Base-by-base conservation (phyloP, 1,140 invertebrate species). In the Hermatobates lingyangjiaoensis region DNA sequence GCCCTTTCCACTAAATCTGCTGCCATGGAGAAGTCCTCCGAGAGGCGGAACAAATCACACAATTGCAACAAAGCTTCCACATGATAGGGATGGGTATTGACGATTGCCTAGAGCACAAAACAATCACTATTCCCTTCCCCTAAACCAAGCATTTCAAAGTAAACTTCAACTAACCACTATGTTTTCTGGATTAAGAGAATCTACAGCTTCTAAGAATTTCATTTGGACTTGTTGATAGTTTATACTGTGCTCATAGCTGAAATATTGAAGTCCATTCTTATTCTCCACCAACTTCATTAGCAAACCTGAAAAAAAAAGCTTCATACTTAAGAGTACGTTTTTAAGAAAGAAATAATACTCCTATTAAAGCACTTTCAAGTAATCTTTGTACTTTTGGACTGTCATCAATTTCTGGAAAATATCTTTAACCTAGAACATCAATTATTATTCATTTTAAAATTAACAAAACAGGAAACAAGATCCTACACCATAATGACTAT, bases 61-160 rank as follows among this genome's bases (percentile, higher is more conserved):
- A 92, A 67, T 65, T 92, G 88, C 24, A 91, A 73, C n/a, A 92
- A 67, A 0, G 80, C 70, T 62, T 94, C 87, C 3, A 91, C 76
- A 58, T 91, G 84, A 62, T 84, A 87, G 0, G 81, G 80, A 65
- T 84, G 73, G 21, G 73, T 64, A 58, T 84, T 80, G n/a, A 87
- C 69, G 40, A 91, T 74, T 47, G 64, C 71, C 79, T 81, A 59
- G 39, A 71, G 71, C 25, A 39, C 51, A 54, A 57, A 54, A 54
- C 30, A 24, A 38, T 21, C 7, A 24, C 25, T 15, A 21, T 26
- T 3, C 3, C 7, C 7, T 26, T 46, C 21, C 7, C 5, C 20
- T 24, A 23, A 21, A 23, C 10, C 3, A 46, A 24, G 3, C 18
- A 23, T 24, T 46, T 46, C 7, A 10, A 21, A 26, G 20, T 45